These are phyloP conservation scores for Trematocara stigmaticum DNA, from an alignment of 2,113 vertebrate genomes.

Conservation along the genomic window DNA sequence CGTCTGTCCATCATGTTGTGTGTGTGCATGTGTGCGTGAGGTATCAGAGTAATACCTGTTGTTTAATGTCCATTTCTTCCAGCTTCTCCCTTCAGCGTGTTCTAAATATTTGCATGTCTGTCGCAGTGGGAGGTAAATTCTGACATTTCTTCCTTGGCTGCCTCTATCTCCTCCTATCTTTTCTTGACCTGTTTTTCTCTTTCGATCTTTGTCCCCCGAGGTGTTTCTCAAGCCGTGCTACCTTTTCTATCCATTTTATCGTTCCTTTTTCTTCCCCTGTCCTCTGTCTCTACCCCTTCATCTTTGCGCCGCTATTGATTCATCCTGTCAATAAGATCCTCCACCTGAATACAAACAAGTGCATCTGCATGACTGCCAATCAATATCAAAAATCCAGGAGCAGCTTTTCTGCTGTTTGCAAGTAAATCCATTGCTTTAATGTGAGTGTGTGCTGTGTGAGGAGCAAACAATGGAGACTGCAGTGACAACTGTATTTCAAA, in stretches of 20 bases:
- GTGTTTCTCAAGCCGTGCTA: neutral
- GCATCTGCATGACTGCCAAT: constrained; percentile 41
- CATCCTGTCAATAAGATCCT: constrained; percentile 28
- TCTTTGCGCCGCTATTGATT: constrained; percentile 48
- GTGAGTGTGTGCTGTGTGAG: neutral
- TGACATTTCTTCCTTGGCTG: neutral
- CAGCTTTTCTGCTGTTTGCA: neutral
- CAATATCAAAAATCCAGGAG: constrained; percentile 9
- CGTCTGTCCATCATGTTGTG: neutral
- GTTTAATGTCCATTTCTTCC: neutral
- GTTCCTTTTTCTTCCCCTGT: neutral
- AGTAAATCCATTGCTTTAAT: neutral
- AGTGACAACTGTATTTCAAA: neutral
- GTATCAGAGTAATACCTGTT: neutral
- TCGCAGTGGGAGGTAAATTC: neutral
- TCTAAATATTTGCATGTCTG: neutral
- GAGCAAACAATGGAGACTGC: neutral
- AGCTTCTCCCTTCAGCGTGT: neutral
- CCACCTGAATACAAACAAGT: constrained; percentile 49
- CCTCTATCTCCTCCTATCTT: neutral
- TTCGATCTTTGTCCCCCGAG: neutral
- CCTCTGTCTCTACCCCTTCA: constrained; percentile 14
- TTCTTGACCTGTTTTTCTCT: neutral
- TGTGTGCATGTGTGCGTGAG: neutral
- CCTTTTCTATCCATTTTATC: neutral